Evolutionary conservation across 2,888 invertebrate species (phyloP).

Genomic region (Celastrina argiolus): DNA sequence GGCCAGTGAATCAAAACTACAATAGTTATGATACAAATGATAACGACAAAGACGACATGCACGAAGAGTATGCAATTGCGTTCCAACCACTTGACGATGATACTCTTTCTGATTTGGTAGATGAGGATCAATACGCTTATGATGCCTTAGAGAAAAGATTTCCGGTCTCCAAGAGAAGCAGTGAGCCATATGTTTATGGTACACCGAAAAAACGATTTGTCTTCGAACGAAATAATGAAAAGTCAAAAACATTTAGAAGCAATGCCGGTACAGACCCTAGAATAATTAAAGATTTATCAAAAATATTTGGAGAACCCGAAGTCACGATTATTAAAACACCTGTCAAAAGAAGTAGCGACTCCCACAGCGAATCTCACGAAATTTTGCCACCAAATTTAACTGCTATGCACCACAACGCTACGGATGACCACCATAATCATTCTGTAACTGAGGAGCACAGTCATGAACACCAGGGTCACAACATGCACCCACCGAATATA

Average conservation of each 20-base stretch:
- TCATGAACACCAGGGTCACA: slow-evolving; percentile 52
- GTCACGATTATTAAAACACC: slow-evolving; percentile 64
- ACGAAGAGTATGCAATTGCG: slow-evolving; percentile 69
- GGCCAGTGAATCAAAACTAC: slow-evolving; percentile 49
- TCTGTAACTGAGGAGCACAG: slow-evolving; percentile 49
- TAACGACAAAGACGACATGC: slow-evolving; percentile 63
- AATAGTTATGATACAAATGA: slow-evolving; percentile 57
- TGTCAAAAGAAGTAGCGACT: slow-evolving; percentile 74
- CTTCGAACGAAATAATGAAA: slow-evolving; percentile 52
- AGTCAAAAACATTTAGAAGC: slow-evolving; percentile 55
- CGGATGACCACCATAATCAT: slow-evolving; percentile 45
- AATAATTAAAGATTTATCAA: slow-evolving; percentile 82
- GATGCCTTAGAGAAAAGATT: slow-evolving; percentile 78
- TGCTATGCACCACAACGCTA: slow-evolving; percentile 47
- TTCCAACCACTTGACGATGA: slow-evolving; percentile 72
- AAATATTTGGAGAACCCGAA: slow-evolving; percentile 79
- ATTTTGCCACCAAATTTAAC: slow-evolving; percentile 59
- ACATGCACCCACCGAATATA: slow-evolving; percentile 32
- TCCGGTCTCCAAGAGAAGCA: slow-evolving; percentile 82
- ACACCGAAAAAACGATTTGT: slow-evolving; percentile 55
- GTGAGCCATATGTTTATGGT: slow-evolving; percentile 53
- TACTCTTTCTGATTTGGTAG: slow-evolving; percentile 54
- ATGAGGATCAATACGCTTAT: slow-evolving; percentile 64
- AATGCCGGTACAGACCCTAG: slow-evolving; percentile 82
- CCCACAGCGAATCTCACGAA: slow-evolving; percentile 54